These are phyloP conservation scores for Rhinichthys klamathensis DNA, from an alignment of 2,113 vertebrate species.

Conservation along the genomic window DNA sequence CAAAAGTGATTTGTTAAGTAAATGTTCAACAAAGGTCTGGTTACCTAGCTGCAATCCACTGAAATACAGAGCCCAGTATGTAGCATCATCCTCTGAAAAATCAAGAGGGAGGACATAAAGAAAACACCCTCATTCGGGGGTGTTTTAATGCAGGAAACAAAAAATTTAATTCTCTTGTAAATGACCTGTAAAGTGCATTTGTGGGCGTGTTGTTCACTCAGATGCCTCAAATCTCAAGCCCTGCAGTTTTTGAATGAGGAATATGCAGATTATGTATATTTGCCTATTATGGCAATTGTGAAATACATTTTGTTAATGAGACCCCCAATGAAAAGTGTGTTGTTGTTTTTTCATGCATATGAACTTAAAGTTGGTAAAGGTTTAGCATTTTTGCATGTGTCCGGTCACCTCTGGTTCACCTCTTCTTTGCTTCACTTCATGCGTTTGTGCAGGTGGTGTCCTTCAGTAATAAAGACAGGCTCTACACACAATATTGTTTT, in stretches of 20 bases:
- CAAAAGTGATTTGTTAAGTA: constrained; percentile 28
- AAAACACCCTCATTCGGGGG: constrained; percentile 39
- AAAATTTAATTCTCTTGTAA: neutral
- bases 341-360: neutral
- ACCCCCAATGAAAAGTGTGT: neutral
- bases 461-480: constrained; percentile 50
- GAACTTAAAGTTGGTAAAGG: neutral
- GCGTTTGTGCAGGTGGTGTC: constrained; percentile 46
- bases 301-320: neutral
- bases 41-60: constrained; percentile 52
- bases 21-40: constrained; percentile 40
- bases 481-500: constrained; percentile 56
- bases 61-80: constrained; percentile 50
- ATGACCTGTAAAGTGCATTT: constrained; percentile 8
- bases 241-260: neutral
- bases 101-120: constrained; percentile 50
- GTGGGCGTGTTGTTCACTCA: neutral
- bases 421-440: constrained; percentile 49
- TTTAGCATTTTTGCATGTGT: constrained; percentile 44
- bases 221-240: neutral
- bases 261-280: neutral
- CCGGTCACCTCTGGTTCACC: constrained; percentile 50
- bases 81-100: constrained; percentile 39
- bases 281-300: too few species aligned
- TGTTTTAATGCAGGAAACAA: too few species aligned